These are phyloP conservation scores for Apodemia mormo DNA, from an alignment of 2,888 invertebrate species.

Conservation along the genomic window DNA sequence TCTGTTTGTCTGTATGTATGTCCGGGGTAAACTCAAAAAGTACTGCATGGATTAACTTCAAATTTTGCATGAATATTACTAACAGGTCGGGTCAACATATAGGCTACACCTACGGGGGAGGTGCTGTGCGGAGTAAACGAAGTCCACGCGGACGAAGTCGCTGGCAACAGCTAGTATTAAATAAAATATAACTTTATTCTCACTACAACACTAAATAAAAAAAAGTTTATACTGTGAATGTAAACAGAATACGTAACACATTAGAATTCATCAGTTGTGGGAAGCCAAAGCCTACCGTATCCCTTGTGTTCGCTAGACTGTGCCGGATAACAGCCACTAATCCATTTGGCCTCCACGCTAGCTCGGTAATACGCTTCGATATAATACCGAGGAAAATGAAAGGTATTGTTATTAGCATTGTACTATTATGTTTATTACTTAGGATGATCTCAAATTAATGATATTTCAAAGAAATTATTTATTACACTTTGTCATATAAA, in stretches of 20 bases:
- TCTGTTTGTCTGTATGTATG: no score
- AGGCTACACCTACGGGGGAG: no score
- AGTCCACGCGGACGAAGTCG: no score
- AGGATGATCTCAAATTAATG: neutral
- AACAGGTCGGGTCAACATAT: no score
- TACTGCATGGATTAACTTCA: no score
- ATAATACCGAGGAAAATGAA: conserved; percentile 8
- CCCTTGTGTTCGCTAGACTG: conserved; percentile 15
- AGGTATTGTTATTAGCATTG: conserved; percentile 3
- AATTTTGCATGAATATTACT: no score
- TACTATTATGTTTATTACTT: neutral
- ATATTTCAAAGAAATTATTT: no score
- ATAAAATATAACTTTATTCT: neutral
- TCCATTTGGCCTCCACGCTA: conserved; percentile 40
- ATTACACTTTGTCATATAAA: no score
- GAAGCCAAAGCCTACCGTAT: conserved; percentile 2
- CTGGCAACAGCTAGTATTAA: no score
- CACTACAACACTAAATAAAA: neutral
- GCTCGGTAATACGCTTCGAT: conserved; percentile 1
- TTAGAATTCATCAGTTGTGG: conserved; percentile 25
- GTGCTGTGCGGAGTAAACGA: no score
- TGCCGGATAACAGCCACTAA: conserved; percentile 44
- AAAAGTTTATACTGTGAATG: conserved; percentile 10
- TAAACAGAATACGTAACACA: conserved; percentile 21
- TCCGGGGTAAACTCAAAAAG: no score